Percentiles rank a stretch among this genome's conserved stretches.
These are phyloP conservation scores for Cistogaster globosa DNA, from an alignment of 2,888 invertebrate species.

Conservation along the genomic window DNA sequence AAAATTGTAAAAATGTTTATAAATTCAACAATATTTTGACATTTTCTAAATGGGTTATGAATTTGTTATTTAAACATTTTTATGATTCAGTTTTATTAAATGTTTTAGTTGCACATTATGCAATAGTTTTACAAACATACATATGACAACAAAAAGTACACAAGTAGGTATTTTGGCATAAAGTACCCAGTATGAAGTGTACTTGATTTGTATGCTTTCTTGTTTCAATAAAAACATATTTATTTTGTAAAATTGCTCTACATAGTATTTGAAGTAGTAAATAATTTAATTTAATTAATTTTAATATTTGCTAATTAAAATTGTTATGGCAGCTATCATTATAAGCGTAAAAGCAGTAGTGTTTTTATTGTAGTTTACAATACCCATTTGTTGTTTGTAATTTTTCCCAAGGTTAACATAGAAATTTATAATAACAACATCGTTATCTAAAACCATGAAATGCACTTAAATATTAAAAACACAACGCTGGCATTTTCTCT, in stretches of 20 bases:
- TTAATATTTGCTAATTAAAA: constrained; percentile 34
- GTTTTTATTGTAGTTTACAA: too few species aligned
- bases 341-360: not conserved
- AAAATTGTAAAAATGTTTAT: not conserved
- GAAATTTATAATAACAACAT: too few species aligned
- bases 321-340: constrained; percentile 1
- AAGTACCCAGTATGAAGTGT: not conserved
- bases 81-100: constrained; percentile 24
- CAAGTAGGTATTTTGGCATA: not conserved
- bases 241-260: not conserved
- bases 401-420: too few species aligned
- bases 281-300: constrained; percentile 14
- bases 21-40: constrained; percentile 38
- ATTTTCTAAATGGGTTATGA: constrained; percentile 45
- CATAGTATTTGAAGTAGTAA: not conserved
- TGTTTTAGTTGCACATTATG: constrained; percentile 11
- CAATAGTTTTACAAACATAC: not conserved
- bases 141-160: not conserved
- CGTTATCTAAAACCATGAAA: too few species aligned
- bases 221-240: constrained; percentile 1
- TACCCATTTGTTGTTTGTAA: too few species aligned
- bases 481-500: too few species aligned
- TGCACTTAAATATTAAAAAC: too few species aligned
- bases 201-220: constrained; percentile 32
- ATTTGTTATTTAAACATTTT: constrained; percentile 39